These are phyloP conservation scores for Hypsopygia costalis DNA, from an alignment of 2,888 invertebrate genomes.

Conservation along the genomic window DNA sequence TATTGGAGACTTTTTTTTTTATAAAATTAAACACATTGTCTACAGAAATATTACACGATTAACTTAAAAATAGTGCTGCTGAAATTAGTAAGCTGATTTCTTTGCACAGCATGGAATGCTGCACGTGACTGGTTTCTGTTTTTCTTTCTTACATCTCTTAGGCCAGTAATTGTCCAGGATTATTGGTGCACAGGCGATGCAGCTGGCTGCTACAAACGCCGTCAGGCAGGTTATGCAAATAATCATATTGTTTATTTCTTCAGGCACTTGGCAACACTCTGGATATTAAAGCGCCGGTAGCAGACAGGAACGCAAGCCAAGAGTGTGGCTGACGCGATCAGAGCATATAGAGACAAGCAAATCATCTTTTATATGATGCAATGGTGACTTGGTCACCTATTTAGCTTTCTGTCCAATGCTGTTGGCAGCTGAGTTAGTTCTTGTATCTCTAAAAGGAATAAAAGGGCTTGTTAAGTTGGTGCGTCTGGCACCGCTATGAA, in stretches of 20 bases:
- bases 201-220: constrained; percentile 38
- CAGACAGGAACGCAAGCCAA: constrained; percentile 65
- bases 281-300: constrained; percentile 47
- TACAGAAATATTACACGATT: not conserved
- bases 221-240: constrained; percentile 47
- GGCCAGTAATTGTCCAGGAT: constrained; percentile 41
- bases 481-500: no score
- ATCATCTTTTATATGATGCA: constrained; percentile 49
- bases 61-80: constrained; percentile 14
- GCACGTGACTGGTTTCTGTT: constrained; percentile 21
- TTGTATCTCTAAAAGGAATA: no score
- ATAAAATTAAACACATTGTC: no score
- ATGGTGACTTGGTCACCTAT: constrained; percentile 7
- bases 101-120: constrained; percentile 44
- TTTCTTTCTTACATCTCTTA: constrained; percentile 9
- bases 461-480: no score
- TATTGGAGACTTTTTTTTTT: no score
- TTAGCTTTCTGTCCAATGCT: not conserved
- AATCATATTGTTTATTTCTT: constrained; percentile 44
- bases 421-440: not conserved
- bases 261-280: constrained; percentile 52
- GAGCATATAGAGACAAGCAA: constrained; percentile 63
- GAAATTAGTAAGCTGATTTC: no score
- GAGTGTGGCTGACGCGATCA: constrained; percentile 60
- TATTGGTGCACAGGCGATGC: constrained; percentile 47